A percentile compares a stretch with the other conserved stretches of the same genome.
Conservation (phyloP, 2,113 vertebrate genomes). For the Protobothrops mucrosquamatus region DNA sequence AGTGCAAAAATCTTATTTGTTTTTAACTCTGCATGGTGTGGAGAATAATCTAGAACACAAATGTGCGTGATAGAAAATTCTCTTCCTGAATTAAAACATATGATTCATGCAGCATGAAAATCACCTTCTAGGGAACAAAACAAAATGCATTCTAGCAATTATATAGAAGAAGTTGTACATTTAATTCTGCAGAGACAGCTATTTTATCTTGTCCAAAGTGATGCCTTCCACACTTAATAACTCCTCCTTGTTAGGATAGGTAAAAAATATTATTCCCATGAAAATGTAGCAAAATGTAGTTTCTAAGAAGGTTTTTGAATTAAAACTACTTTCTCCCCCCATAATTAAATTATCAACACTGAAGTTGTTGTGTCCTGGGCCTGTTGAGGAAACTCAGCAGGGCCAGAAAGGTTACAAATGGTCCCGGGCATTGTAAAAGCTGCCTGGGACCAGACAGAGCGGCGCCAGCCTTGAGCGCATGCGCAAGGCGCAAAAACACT, state of each 20-base stretch:
- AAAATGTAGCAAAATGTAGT: not conserved
- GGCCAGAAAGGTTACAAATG: too few species aligned
- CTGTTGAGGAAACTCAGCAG: too few species aligned
- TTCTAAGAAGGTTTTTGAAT: too few species aligned
- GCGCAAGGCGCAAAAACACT: too few species aligned
- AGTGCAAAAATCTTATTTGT: not conserved
- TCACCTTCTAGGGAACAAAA: not conserved
- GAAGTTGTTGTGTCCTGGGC: too few species aligned
- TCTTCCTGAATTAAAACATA: not conserved
- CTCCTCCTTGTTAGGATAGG: not conserved
- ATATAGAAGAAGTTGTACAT: not conserved
- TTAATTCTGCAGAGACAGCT: not conserved
- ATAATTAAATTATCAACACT: too few species aligned
- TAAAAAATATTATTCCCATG: not conserved
- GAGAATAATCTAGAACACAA: constrained; percentile 3
- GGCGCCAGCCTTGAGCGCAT: too few species aligned
- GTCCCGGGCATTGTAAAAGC: too few species aligned
- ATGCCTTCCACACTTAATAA: not conserved
- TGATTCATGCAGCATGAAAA: not conserved
- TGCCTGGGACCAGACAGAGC: too few species aligned
- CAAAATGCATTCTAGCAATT: not conserved
- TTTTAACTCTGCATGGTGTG: constrained; percentile 14
- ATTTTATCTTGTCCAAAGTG: not conserved
- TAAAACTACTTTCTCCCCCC: too few species aligned
- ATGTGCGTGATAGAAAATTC: not conserved